Percentiles rank a stretch among this genome's conserved stretches.
phyloP scores from a whole-genome alignment of 2,888 invertebrate species.

The Tiliacea citrago region DNA sequence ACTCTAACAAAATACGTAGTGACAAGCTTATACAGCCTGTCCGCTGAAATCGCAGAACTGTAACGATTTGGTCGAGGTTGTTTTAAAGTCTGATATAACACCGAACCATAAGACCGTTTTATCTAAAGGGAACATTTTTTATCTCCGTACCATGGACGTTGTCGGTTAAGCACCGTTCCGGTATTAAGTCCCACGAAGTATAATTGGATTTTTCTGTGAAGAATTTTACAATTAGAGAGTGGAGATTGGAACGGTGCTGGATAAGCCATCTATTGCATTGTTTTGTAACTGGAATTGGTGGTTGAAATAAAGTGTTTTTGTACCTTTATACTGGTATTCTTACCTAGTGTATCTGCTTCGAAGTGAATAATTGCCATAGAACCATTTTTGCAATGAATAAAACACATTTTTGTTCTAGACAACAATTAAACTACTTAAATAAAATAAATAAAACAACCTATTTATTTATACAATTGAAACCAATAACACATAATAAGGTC shows the following conservation, averaged over 20 bases:
- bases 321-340: neutral
- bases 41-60: neutral
- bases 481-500: neutral
- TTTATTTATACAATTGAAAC: neutral
- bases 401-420: neutral
- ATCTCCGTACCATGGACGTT: slow-evolving; percentile 18
- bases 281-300: neutral
- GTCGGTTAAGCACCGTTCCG: slow-evolving; percentile 13
- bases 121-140: slow-evolving; percentile 24
- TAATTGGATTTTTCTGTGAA: slow-evolving; percentile 51
- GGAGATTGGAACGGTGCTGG: slow-evolving; percentile 16
- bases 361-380: no score
- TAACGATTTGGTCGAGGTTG: neutral
- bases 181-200: slow-evolving; percentile 17
- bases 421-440: neutral
- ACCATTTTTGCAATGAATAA: neutral
- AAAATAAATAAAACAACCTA: neutral
- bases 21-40: neutral
- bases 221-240: slow-evolving; percentile 41
- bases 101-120: slow-evolving; percentile 22
- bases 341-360: no score
- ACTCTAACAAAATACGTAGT: neutral
- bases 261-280: slow-evolving; percentile 6
- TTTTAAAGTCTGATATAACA: slow-evolving; percentile 13
- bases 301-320: neutral